Base-by-base conservation (phyloP, 37 sponge, comb jelly and placozoan genomes). In the Ephydatia muelleri region DNA sequence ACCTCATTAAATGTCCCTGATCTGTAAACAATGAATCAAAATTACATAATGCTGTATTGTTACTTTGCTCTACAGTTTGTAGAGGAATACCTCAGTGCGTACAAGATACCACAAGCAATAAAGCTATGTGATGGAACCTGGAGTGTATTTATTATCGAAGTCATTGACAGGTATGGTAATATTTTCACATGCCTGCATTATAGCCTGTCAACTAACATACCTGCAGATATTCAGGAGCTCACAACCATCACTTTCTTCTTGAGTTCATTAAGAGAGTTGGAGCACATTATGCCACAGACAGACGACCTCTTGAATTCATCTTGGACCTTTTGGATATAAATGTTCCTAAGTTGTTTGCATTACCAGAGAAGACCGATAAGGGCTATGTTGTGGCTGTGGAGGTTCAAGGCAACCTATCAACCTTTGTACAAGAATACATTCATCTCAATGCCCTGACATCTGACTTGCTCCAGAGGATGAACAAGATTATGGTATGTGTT, bases 41-140 rank as follows among this genome's bases (percentile, higher is more conserved):
- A n/a, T n/a, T n/a, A n/a, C n/a, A n/a, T n/a, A n/a, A n/a, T n/a
- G n/a, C n/a, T n/a, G n/a, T n/a, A n/a, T n/a, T n/a, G n/a, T n/a
- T n/a, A n/a, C n/a, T 64, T 38, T 23, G 9, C 23, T 4, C 22
- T 81, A 31, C 66, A 87, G 80, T 89, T 82, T 49, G 47, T 90
- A 39, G 32, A 49, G 35, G 86, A 90, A 25, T 90, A 69, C 36
- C 82, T 90, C 34, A 38, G 30, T 0, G 38, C 27, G 35, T 90
- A 90, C 47, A 65, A 43, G 21, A 47, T 90, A 5, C 86, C 78
- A 0, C 21, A 2, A n/a, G 77, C 37, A 6, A 43, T 85, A 11
- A 90, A 39, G 31, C 76, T 90, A 33, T 82, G 38, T 72, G 90
- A 90, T 37, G 70, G 64, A 2, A 85, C 90, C 0, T 90, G 90